Percentiles rank a stretch among this genome's conserved stretches.
phyloP scores from a whole-genome alignment of 2,797 vertebrate genomes.

The Pseudomugil gertrudae region DNA sequence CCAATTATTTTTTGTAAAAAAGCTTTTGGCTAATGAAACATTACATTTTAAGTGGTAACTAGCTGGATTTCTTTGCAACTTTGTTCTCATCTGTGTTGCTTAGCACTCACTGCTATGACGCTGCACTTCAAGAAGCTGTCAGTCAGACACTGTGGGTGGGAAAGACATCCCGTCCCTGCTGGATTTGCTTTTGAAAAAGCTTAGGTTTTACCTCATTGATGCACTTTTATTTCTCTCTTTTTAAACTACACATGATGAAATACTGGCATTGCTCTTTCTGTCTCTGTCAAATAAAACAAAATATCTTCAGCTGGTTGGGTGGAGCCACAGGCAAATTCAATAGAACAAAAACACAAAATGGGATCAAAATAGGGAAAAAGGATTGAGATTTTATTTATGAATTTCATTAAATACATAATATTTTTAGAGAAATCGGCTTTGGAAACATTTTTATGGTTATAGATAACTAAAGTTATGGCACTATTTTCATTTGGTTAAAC shows the following conservation, averaged over 20 bases:
- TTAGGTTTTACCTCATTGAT: slow-evolving; percentile 21
- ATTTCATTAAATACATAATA: background rate
- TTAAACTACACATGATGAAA: background rate
- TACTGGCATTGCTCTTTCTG: background rate
- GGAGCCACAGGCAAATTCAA: background rate
- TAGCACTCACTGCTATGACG: background rate
- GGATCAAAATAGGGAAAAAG: background rate
- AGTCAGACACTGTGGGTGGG: slow-evolving; percentile 35
- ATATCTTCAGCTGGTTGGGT: background rate
- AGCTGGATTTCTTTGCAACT: background rate
- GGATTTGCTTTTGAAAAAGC: slow-evolving; percentile 25
- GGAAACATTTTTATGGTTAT: background rate
- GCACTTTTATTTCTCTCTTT: slow-evolving; percentile 2
- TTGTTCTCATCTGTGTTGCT: background rate
- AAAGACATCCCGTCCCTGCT: background rate
- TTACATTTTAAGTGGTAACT: slow-evolving; percentile 1
- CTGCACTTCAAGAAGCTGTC: slow-evolving; percentile 30
- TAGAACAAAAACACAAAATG: background rate
- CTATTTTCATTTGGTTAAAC: background rate
- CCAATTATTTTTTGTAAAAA: slow-evolving; percentile 20
- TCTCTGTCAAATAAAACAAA: background rate
- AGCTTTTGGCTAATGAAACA: slow-evolving; percentile 19
- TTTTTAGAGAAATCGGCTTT: background rate
- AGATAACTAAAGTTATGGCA: background rate
- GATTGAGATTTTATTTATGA: background rate